Percentiles rank a stretch among this genome's conserved stretches.
Evolutionary conservation across 2,797 vertebrate genomes (phyloP).

Genomic region (Ceryle rudis): DNA sequence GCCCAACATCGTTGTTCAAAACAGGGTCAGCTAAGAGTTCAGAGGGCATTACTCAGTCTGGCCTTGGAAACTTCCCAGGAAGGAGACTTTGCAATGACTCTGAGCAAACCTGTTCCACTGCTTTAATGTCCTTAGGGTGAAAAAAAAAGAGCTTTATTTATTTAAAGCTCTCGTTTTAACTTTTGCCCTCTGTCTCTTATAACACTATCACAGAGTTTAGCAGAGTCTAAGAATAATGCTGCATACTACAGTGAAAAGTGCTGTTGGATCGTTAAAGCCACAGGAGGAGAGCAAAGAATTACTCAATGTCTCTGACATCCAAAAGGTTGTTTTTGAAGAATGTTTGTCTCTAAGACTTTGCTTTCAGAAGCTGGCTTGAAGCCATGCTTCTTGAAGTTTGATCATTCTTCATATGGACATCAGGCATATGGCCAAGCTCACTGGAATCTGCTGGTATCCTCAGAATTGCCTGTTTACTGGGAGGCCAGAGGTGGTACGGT

Average conservation of each 20-base stretch:
- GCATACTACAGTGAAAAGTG: not conserved
- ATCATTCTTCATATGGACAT: slow-evolving; percentile 37
- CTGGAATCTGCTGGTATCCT: slow-evolving; percentile 14
- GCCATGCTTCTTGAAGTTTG: slow-evolving; percentile 19
- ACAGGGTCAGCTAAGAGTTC: not conserved
- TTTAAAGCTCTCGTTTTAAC: not conserved
- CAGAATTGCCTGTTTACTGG: slow-evolving; percentile 13
- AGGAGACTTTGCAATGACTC: not conserved
- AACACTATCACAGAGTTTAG: not conserved
- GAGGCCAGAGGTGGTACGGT: not conserved
- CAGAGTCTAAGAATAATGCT: not conserved
- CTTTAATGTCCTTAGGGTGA: not conserved
- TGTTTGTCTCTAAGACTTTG: not conserved
- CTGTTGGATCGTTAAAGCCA: not conserved
- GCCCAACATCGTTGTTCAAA: not conserved
- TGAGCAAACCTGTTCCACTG: not conserved
- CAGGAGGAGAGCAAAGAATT: slow-evolving; percentile 12
- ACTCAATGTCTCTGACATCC: slow-evolving; percentile 12
- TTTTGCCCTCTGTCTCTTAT: not conserved
- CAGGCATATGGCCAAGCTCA: slow-evolving; percentile 17
- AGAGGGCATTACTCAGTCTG: not conserved
- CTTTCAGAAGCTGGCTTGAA: slow-evolving; percentile 44
- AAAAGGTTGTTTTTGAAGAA: slow-evolving; percentile 10
- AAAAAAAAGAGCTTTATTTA: not conserved
- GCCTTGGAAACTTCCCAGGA: not conserved